Conservation (phyloP, 2,888 invertebrate genomes). For the Arctia plantaginis region DNA sequence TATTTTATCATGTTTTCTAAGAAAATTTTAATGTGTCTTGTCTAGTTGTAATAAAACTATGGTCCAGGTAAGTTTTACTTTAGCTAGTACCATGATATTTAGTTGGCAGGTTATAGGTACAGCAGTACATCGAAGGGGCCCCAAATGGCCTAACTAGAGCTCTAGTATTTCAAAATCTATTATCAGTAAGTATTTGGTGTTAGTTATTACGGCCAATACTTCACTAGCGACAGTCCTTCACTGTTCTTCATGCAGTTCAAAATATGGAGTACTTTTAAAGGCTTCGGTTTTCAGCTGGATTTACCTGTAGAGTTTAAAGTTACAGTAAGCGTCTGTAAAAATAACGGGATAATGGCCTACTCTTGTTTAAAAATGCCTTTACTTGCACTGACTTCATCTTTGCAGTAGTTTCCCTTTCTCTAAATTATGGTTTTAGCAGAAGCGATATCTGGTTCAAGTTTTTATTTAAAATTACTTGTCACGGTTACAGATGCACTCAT, state of each 20-base stretch:
- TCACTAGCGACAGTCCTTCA: slow-evolving; percentile 48
- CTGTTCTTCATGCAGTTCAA: slow-evolving; percentile 24
- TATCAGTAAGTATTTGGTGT: slow-evolving; percentile 64
- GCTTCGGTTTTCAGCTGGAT: background rate
- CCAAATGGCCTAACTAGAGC: slow-evolving; percentile 58
- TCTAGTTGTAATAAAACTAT: slow-evolving; percentile 8
- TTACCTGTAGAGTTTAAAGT: slow-evolving; percentile 13
- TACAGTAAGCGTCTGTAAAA: background rate
- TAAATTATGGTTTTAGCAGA: too few relatives aligned
- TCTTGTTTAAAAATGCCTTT: too few relatives aligned
- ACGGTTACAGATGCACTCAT: too few relatives aligned
- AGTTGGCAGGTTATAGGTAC: slow-evolving; percentile 23
- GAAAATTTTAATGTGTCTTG: background rate
- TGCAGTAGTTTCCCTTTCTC: too few relatives aligned
- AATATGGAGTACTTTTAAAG: slow-evolving; percentile 8
- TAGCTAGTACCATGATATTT: background rate
- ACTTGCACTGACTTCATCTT: too few relatives aligned
- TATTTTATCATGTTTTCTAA: too few relatives aligned
- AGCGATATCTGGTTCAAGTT: too few relatives aligned
- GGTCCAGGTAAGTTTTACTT: background rate
- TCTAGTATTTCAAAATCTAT: slow-evolving; percentile 53
- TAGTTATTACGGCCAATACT: slow-evolving; percentile 60
- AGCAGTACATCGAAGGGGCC: slow-evolving; percentile 59
- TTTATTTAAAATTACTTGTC: too few relatives aligned
- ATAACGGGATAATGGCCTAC: background rate